A percentile compares a stretch with the other conserved stretches of the same genome.
phyloP scores from a whole-genome alignment of 2,888 invertebrate genomes.

The Epinotia nisella region DNA sequence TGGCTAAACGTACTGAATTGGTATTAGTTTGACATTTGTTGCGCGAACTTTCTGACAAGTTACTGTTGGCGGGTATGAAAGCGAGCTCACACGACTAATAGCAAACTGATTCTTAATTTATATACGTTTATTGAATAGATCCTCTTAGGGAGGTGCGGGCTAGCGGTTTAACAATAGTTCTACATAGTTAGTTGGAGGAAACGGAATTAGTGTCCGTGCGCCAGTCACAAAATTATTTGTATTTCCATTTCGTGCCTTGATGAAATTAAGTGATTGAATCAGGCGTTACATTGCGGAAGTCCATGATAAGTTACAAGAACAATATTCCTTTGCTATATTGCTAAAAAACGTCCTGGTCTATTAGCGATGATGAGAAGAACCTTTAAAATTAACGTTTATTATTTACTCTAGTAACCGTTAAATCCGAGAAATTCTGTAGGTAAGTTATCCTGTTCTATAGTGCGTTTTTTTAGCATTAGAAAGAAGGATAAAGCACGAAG shows the following conservation, averaged over 20 bases:
- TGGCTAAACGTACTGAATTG: neutral
- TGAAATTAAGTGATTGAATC: too few relatives aligned
- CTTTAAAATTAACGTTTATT: too few relatives aligned
- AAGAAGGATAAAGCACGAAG: too few relatives aligned
- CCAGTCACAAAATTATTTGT: neutral
- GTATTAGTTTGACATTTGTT: neutral
- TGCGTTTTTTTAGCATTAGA: too few relatives aligned
- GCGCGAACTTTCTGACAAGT: neutral
- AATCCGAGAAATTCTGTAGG: too few relatives aligned
- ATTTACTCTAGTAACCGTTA: too few relatives aligned
- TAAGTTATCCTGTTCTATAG: too few relatives aligned
- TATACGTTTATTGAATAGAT: neutral
- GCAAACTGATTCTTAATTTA: neutral
- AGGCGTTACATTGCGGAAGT: too few relatives aligned
- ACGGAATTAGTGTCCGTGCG: conserved; percentile 16
- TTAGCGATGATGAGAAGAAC: too few relatives aligned
- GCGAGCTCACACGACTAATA: neutral
- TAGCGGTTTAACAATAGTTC: conserved; percentile 10
- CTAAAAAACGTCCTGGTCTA: too few relatives aligned
- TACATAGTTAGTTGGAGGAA: conserved; percentile 6
- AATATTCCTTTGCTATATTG: too few relatives aligned
- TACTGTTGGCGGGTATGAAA: neutral
- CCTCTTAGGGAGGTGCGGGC: neutral
- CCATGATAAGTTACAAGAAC: too few relatives aligned
- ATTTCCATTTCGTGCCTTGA: neutral